These are phyloP conservation scores for Dryas iulia DNA, from an alignment of 1,140 invertebrate genomes.

Conservation along the genomic window DNA sequence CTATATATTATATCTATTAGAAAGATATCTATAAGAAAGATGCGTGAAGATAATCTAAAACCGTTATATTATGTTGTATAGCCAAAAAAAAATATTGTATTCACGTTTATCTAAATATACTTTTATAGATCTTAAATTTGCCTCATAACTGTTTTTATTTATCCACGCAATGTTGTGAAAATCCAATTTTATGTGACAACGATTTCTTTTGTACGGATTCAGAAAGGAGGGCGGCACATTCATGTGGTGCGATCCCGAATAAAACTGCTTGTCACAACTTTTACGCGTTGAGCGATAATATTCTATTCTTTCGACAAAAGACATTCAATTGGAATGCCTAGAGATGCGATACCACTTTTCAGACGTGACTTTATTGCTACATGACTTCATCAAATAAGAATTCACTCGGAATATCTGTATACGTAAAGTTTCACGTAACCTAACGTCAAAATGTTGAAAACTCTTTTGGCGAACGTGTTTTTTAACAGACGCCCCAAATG, in stretches of 20 bases:
- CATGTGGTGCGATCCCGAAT: slow-evolving; percentile 35
- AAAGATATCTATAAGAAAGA: no score
- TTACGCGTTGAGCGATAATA: slow-evolving; percentile 41
- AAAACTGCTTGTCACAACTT: slow-evolving; percentile 43
- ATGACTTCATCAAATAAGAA: slow-evolving; percentile 30
- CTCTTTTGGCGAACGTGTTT: slow-evolving; percentile 25
- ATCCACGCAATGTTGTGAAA: slow-evolving; percentile 22
- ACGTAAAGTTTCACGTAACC: slow-evolving; percentile 22
- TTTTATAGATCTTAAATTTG: slow-evolving; percentile 5
- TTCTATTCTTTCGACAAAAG: slow-evolving; percentile 42
- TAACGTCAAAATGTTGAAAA: slow-evolving; percentile 29
- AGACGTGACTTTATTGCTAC: slow-evolving; percentile 41
- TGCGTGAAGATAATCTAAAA: no score
- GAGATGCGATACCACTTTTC: slow-evolving; percentile 35
- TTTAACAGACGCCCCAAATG: slow-evolving; percentile 18
- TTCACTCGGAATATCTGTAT: slow-evolving; percentile 11
- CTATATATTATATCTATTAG: no score
- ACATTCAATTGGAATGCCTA: slow-evolving; percentile 38
- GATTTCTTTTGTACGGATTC: slow-evolving; percentile 38
- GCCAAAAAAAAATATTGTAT: no score
- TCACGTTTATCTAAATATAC: not conserved
- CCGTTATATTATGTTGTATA: no score
- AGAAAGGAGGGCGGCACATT: slow-evolving; percentile 38
- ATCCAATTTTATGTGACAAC: slow-evolving; percentile 39
- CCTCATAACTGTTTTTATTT: slow-evolving; percentile 22